A percentile compares a stretch with the other conserved stretches of the same genome.
Conservation (phyloP, 2,113 vertebrate genomes). For the Rhodinocichla rosea region DNA sequence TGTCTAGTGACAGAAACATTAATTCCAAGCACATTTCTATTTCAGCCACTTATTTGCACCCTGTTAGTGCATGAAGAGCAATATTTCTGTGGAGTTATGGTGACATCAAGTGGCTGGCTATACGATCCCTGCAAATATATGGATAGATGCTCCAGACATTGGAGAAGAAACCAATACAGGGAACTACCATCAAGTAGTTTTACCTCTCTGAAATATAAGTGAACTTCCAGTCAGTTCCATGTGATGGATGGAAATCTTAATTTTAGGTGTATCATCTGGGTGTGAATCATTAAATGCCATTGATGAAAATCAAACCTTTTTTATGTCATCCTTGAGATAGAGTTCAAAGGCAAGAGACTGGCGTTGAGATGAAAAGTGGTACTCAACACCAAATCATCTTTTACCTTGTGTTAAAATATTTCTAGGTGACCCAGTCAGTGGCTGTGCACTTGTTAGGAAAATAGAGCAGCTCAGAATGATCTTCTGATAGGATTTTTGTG, state of each 20-base stretch:
- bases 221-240: background rate
- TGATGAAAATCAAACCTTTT: background rate
- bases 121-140: background rate
- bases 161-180: background rate
- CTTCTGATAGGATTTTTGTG: background rate
- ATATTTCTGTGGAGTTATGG: background rate
- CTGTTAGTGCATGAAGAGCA: background rate
- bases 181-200: background rate
- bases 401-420: background rate
- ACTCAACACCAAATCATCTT: background rate
- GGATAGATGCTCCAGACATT: background rate
- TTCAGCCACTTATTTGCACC: slow-evolving; percentile 24
- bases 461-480: background rate
- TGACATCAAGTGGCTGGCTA: slow-evolving; percentile 33
- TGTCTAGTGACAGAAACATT: background rate
- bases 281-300: background rate
- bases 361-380: accelerated
- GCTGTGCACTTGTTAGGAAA: background rate
- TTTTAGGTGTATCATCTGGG: background rate
- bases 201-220: background rate
- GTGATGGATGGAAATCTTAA: background rate
- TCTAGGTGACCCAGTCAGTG: background rate
- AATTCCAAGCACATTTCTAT: background rate
- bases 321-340: background rate
- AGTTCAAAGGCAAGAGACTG: background rate